Evolutionary conservation across 2,888 invertebrate genomes (phyloP).

Genomic region (Dynastes hyllus): DNA sequence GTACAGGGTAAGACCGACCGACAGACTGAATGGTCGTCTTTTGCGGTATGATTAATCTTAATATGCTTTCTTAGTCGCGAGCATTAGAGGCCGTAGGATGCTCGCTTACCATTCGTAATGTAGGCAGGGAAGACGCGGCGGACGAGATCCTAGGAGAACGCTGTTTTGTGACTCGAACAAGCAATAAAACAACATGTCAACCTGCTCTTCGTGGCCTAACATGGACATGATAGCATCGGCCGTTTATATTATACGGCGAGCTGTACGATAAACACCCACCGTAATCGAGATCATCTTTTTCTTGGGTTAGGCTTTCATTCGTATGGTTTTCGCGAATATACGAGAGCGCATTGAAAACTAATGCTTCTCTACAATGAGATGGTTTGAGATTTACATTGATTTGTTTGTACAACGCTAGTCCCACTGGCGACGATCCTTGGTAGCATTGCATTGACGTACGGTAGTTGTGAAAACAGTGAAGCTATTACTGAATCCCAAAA

Average conservation of each 20-base stretch:
- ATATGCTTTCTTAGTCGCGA: conserved; percentile 50
- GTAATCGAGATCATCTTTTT: conserved; percentile 41
- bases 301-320: not conserved
- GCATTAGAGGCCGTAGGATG: conserved; percentile 50
- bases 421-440: too few species aligned
- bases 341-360: not conserved
- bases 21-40: not conserved
- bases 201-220: conserved; percentile 53
- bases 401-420: too few species aligned
- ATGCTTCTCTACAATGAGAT: too few species aligned
- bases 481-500: too few species aligned
- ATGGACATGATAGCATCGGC: conserved; percentile 50
- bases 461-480: too few species aligned
- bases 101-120: not conserved
- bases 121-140: conserved; percentile 38
- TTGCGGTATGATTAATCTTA: conserved; percentile 52
- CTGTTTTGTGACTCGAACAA: conserved; percentile 50
- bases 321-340: conserved; percentile 1
- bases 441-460: too few species aligned
- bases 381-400: too few species aligned
- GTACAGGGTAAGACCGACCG: too few species aligned
- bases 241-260: conserved; percentile 47
- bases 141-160: conserved; percentile 1
- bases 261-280: conserved; percentile 39
- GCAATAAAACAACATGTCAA: conserved; percentile 55